Conservation (phyloP, 2,888 invertebrate species). For the Hydropsyche betteni region DNA sequence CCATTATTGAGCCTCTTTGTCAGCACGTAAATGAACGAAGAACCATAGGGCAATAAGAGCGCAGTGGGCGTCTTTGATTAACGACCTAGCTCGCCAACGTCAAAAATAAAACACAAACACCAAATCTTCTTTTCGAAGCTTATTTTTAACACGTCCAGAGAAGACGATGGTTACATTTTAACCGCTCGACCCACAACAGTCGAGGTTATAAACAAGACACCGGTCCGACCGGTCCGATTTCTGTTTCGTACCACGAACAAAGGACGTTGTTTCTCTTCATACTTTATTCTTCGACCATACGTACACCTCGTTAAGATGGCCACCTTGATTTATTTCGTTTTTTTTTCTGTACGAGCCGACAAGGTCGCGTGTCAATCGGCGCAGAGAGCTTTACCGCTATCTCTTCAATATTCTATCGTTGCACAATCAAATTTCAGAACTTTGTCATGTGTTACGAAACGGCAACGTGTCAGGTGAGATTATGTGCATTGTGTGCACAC, state of each 20-base stretch:
- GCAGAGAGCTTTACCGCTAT: not conserved
- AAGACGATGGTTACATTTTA: constrained; percentile 20
- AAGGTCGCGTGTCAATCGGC: not conserved
- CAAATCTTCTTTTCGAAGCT: too few species aligned
- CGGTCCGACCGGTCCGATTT: constrained; percentile 25
- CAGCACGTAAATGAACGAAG: not conserved
- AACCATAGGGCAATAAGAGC: too few species aligned
- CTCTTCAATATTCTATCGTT: not conserved
- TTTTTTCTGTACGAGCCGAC: not conserved
- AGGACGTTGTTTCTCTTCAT: not conserved
- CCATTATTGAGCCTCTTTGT: constrained; percentile 19
- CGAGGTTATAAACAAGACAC: constrained; percentile 9
- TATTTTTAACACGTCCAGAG: not conserved
- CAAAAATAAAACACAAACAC: too few species aligned
- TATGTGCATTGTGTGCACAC: too few species aligned
- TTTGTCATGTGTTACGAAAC: too few species aligned
- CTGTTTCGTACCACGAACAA: constrained; percentile 2
- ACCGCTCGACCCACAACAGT: constrained; percentile 8
- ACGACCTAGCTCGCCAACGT: too few species aligned
- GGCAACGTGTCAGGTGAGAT: too few species aligned
- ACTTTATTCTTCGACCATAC: too few species aligned
- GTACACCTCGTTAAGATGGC: too few species aligned
- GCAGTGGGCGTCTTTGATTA: too few species aligned
- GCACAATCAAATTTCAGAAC: too few species aligned
- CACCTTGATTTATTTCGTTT: too few species aligned